phyloP scores from a whole-genome alignment of 2,113 vertebrate genomes.

The Corythaixoides concolor region DNA sequence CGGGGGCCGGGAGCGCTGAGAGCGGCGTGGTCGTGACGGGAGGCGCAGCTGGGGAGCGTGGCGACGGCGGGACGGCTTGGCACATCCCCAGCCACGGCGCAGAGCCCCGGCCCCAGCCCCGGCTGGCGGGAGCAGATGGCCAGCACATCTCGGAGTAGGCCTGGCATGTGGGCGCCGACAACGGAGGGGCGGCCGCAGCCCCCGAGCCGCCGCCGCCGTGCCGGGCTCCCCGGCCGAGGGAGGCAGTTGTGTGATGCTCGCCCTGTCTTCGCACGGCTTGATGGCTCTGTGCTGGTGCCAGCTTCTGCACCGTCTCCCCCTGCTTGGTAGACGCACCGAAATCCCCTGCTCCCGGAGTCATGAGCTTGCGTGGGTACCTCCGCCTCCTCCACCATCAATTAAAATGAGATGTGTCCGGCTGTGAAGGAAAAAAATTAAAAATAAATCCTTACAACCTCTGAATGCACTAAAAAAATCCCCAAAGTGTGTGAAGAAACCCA shows the following conservation, averaged over 20 bases:
- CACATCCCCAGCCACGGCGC: slow-evolving; percentile 41
- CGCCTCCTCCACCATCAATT: not conserved
- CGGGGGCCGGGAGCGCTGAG: not conserved
- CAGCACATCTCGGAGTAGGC: slow-evolving; percentile 60
- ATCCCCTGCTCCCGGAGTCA: not conserved
- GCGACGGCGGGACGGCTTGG: slow-evolving; percentile 33
- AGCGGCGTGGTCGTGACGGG: not conserved
- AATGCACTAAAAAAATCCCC: fast-evolving
- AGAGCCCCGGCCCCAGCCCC: slow-evolving; percentile 62
- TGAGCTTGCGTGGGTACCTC: not conserved
- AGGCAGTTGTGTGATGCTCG: slow-evolving; percentile 53
- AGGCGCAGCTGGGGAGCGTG: slow-evolving; percentile 61
- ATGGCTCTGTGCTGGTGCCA: slow-evolving; percentile 42
- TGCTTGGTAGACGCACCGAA: not conserved
- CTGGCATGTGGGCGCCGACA: slow-evolving; percentile 58
- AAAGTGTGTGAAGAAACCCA: fast-evolving
- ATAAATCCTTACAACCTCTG: not conserved
- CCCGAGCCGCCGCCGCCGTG: not conserved
- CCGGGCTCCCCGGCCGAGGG: slow-evolving; percentile 38
- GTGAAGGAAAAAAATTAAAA: not conserved
- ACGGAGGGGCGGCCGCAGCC: slow-evolving; percentile 8
- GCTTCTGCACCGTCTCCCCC: not conserved
- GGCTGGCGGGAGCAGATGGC: slow-evolving; percentile 69
- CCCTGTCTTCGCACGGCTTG: not conserved
- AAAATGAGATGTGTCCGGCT: fast-evolving